A percentile compares a stretch with the other conserved stretches of the same genome.
These are phyloP conservation scores for Temnothorax unifasciatus DNA, from an alignment of 2,888 invertebrate species.

Conservation along the genomic window DNA sequence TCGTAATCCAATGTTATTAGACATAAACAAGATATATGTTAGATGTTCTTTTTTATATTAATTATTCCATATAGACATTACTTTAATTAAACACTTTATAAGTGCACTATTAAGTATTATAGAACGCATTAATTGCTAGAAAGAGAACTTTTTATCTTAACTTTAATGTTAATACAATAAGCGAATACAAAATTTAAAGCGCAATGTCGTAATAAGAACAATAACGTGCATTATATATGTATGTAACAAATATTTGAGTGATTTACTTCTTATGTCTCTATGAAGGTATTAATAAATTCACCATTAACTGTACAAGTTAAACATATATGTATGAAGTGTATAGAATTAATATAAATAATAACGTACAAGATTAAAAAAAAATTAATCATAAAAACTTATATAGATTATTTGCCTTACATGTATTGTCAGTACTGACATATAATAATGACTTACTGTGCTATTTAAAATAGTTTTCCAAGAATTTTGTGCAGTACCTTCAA, in stretches of 20 bases:
- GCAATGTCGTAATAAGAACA: conserved; percentile 10
- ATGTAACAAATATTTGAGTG: not conserved
- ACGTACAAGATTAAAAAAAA: conserved; percentile 30
- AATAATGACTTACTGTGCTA: conserved; percentile 10
- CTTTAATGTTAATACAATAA: conserved; percentile 1
- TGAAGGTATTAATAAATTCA: conserved; percentile 56
- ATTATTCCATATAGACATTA: conserved; percentile 4
- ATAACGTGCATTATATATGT: conserved; percentile 16
- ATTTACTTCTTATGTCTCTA: conserved; percentile 23
- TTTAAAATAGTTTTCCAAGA: conserved; percentile 21
- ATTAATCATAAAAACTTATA: conserved; percentile 43
- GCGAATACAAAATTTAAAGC: not conserved
- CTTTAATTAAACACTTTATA: not conserved
- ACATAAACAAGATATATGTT: not conserved
- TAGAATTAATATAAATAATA: conserved; percentile 61
- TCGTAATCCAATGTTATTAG: conserved; percentile 18
- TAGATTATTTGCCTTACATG: conserved; percentile 65
- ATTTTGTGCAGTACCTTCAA: conserved; percentile 28
- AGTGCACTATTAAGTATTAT: not conserved
- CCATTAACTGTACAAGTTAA: conserved; percentile 50
- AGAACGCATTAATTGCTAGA: conserved; percentile 9
- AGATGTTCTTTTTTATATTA: not conserved
- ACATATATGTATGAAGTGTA: conserved; percentile 66
- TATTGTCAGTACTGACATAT: conserved; percentile 36
- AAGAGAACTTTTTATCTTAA: conserved; percentile 16